Base-by-base conservation (phyloP, 2,888 invertebrate genomes). In the Cataglyphis albicans region DNA sequence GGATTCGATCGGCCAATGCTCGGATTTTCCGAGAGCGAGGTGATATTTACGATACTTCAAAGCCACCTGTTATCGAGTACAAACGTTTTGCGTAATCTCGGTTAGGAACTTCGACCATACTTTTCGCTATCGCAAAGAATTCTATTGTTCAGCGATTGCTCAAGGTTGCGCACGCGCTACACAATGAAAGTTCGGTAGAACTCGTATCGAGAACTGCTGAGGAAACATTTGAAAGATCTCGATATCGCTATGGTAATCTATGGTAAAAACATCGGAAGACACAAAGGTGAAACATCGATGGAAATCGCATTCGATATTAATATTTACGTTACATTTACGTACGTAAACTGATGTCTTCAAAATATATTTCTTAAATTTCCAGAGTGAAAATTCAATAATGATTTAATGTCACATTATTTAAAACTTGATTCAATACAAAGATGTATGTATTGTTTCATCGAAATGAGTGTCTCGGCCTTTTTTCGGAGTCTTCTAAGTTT, bases 31-130 rank as follows among this genome's bases (percentile, higher is more conserved):
- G n/a, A 44, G 4, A 1, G 15, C 18, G 83, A 70, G 57, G 41
- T 48, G 73, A 67, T 88, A 88, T 87, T 85, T 89, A 85, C 82
- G 82, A 86, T 86, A 87, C 80, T 89, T 87, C 83, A 81, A 57
- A 72, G 55, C 85, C 85, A 89, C 86, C 84, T 89, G 87, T 86
- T 88, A 87, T 87, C 85, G 32, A 38, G 44, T 18, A 55, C 44
- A 74, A 83, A 74, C 67, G 64, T 63, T 68, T 72, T 73, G 72
- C 72, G 89, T 81, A 78, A 88, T 87, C 84, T 68, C 76, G 7
- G 57, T 70, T 35, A 29, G 55, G 61, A 88, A 85, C 48, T 83
- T 86, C 55, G 25, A 52, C 18, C 59, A 57, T 65, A 78, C 29
- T 57, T 72, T 21, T 70, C 70, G 32, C 18, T 21, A 57, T 32